These are phyloP conservation scores for Medauroidea extradentata DNA, from an alignment of 1,140 invertebrate genomes.

Conservation along the genomic window DNA sequence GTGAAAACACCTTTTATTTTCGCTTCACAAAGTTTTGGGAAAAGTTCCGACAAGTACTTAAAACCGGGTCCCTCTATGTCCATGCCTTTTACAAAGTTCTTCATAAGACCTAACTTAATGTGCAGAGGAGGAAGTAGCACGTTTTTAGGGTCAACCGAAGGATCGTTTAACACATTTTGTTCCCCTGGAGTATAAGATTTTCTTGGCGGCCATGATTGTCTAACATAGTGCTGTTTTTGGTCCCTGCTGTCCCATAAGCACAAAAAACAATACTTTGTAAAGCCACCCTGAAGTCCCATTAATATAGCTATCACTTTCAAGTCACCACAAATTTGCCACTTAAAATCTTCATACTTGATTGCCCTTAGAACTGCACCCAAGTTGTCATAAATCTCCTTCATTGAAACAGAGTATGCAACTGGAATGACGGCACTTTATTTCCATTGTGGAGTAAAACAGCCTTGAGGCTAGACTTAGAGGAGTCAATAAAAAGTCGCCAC, in stretches of 20 bases:
- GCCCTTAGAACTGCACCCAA: neutral
- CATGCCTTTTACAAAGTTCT: slow-evolving; percentile 35
- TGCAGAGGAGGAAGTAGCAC: slow-evolving; percentile 39
- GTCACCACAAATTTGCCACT: slow-evolving; percentile 5
- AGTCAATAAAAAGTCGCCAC: slow-evolving; percentile 24
- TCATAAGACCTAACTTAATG: slow-evolving; percentile 40
- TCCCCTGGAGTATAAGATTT: slow-evolving; percentile 25
- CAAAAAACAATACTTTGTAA: slow-evolving; percentile 32
- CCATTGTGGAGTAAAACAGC: slow-evolving; percentile 24
- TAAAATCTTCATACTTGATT: slow-evolving; percentile 4
- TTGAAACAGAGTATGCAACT: slow-evolving; percentile 2
- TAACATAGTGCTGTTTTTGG: slow-evolving; percentile 31
- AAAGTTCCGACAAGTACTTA: slow-evolving; percentile 30
- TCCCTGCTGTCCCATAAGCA: slow-evolving; percentile 44
- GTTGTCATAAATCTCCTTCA: slow-evolving; percentile 8
- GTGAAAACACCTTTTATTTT: slow-evolving; percentile 37
- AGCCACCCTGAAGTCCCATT: neutral
- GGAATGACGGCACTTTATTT: slow-evolving; percentile 14
- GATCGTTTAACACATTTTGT: slow-evolving; percentile 33
- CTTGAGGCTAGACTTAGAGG: slow-evolving; percentile 20
- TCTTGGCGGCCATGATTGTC: slow-evolving; percentile 31
- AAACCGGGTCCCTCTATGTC: slow-evolving; percentile 34
- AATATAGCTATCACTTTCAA: slow-evolving; percentile 9
- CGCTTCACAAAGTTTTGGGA: slow-evolving; percentile 30
- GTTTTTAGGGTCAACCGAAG: slow-evolving; percentile 31